Conservation (phyloP, 2,113 vertebrate species). For the Carassius carassius region DNA sequence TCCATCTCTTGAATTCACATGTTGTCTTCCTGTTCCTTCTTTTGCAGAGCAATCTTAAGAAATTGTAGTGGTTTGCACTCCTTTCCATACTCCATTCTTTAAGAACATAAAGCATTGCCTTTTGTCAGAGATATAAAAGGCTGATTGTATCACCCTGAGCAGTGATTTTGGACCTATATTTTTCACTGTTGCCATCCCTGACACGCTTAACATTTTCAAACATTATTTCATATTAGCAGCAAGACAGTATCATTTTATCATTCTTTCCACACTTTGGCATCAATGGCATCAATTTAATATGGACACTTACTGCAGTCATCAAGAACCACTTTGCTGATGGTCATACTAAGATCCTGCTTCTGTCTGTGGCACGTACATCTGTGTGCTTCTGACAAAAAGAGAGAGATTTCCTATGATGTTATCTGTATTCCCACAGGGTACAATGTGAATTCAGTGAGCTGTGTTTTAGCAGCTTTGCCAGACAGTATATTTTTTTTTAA, state of each 20-base stretch:
- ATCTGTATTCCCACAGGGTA: slow-evolving; percentile 57
- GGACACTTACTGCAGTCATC: slow-evolving; percentile 62
- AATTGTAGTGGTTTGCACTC: slow-evolving; percentile 12
- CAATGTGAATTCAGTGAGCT: slow-evolving; percentile 53
- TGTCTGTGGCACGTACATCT: slow-evolving; percentile 50
- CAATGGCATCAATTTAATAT: slow-evolving; percentile 42
- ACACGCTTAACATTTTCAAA: neutral
- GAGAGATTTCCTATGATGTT: slow-evolving; percentile 35
- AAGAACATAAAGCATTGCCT: slow-evolving; percentile 20
- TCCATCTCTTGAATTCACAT: slow-evolving; percentile 23
- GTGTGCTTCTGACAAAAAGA: slow-evolving; percentile 58
- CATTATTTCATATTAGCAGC: slow-evolving; percentile 6
- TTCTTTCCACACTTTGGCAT: slow-evolving; percentile 11
- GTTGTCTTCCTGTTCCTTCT: slow-evolving; percentile 25
- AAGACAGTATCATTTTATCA: neutral
- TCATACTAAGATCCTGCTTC: slow-evolving; percentile 57
- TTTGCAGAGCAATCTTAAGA: slow-evolving; percentile 10
- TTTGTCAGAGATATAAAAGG: slow-evolving; percentile 5
- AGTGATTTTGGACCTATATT: slow-evolving; percentile 17
- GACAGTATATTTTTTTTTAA: slow-evolving; percentile 57
- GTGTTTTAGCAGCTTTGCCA: slow-evolving; percentile 51
- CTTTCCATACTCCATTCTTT: slow-evolving; percentile 1
- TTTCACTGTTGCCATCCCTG: slow-evolving; percentile 7
- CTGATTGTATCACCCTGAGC: slow-evolving; percentile 11
- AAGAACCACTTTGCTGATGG: slow-evolving; percentile 58